Conservation (phyloP, 1,140 invertebrate genomes). For the Drosophila teissieri region DNA sequence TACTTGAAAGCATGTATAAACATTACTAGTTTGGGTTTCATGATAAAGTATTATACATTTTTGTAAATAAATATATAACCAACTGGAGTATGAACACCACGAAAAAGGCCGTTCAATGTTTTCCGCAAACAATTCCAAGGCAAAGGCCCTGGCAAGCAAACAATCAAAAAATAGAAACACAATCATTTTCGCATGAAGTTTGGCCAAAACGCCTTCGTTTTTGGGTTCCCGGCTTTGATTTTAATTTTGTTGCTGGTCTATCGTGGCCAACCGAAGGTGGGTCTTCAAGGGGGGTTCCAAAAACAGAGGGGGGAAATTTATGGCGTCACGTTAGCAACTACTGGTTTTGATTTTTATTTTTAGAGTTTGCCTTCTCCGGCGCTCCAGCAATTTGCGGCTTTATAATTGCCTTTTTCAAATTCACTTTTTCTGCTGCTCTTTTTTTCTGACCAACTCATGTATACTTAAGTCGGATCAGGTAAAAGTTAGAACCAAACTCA, state of each 20-base stretch:
- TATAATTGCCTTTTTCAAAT: constrained; percentile 42
- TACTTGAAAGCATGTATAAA: no score
- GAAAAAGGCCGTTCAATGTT: constrained; percentile 23
- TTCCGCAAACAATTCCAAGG: constrained; percentile 46
- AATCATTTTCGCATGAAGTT: constrained; percentile 42
- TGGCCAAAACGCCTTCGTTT: constrained; percentile 34
- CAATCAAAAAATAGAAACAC: constrained; percentile 33
- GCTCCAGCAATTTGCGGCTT: constrained; percentile 49
- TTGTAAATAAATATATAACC: neutral
- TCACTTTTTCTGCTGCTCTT: constrained; percentile 31
- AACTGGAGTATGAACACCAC: neutral
- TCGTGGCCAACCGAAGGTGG: constrained; percentile 20
- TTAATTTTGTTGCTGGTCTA: constrained; percentile 29
- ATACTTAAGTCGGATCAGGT: constrained; percentile 20
- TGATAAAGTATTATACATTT: neutral
- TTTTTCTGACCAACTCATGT: constrained; percentile 8
- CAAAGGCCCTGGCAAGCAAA: constrained; percentile 43
- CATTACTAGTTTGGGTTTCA: no score
- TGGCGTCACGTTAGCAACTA: constrained; percentile 66
- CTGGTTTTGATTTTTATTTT: constrained; percentile 64
- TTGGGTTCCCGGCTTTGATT: constrained; percentile 38
- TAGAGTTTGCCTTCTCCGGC: constrained; percentile 42
- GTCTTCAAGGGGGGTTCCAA: neutral
- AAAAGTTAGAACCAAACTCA: constrained; percentile 25
- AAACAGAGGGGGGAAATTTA: constrained; percentile 33